Evolutionary conservation across 92 coral and sea anemone species (phyloP).

Genomic region (Meandrina meandrites): DNA sequence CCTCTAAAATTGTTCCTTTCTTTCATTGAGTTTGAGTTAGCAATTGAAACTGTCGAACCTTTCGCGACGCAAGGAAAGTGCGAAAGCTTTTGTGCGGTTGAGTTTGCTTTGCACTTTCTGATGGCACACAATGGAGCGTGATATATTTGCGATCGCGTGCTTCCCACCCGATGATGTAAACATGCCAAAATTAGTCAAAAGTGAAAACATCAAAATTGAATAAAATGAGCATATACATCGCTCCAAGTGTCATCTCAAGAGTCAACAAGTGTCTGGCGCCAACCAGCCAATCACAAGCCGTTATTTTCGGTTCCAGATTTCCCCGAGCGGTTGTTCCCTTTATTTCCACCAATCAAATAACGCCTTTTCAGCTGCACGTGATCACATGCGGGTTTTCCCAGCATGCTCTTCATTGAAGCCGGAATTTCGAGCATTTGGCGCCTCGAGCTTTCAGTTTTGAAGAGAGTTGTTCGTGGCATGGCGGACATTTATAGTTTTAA

Average conservation of each 20-base stretch:
- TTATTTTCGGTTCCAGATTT: slow-evolving; percentile 6
- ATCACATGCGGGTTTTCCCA: slow-evolving; percentile 87
- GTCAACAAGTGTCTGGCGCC: slow-evolving; percentile 52
- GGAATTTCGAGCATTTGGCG: slow-evolving; percentile 84
- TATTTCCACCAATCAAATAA: slow-evolving; percentile 55
- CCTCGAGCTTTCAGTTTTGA: slow-evolving; percentile 79
- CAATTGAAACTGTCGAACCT: neutral
- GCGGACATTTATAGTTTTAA: slow-evolving; percentile 37
- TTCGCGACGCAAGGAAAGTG: slow-evolving; percentile 17
- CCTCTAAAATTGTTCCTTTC: neutral
- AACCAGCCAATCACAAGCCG: slow-evolving; percentile 61
- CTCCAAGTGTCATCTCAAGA: slow-evolving; percentile 33
- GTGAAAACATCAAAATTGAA: slow-evolving; percentile 54
- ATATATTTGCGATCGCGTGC: slow-evolving; percentile 76
- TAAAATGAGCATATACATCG: slow-evolving; percentile 40
- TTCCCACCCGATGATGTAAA: slow-evolving; percentile 58
- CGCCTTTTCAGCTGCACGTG: slow-evolving; percentile 49
- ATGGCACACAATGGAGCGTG: slow-evolving; percentile 8
- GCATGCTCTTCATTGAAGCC: slow-evolving; percentile 74
- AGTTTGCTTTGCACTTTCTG: slow-evolving; percentile 36
- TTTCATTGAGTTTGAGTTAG: neutral
- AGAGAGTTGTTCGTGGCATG: slow-evolving; percentile 63
- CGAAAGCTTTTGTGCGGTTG: slow-evolving; percentile 19
- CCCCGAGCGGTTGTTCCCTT: neutral
- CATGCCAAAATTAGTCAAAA: slow-evolving; percentile 77